These are phyloP conservation scores for Tetramorium simillimum DNA, from an alignment of 1,140 invertebrate species.

Conservation along the genomic window DNA sequence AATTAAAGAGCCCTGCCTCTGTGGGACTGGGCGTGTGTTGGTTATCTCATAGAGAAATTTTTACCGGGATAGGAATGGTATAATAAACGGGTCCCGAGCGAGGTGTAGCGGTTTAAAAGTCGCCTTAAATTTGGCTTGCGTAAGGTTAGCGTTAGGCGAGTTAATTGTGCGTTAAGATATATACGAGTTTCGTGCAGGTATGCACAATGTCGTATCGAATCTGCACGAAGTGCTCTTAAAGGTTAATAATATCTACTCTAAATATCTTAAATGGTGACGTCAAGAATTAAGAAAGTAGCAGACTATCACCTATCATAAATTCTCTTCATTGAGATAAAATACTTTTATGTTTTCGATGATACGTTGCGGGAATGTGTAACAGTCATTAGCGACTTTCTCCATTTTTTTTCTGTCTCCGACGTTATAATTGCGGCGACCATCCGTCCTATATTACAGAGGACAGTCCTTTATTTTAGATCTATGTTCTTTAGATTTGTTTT, in stretches of 20 bases:
- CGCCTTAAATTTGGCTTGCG: slow-evolving; percentile 43
- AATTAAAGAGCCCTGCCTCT: slow-evolving; percentile 18
- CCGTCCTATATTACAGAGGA: no score
- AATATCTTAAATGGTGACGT: background rate
- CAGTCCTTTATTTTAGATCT: no score
- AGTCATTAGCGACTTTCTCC: background rate
- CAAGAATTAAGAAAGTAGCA: background rate
- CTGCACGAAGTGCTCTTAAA: background rate
- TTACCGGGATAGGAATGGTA: slow-evolving; percentile 27
- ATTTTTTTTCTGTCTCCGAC: background rate
- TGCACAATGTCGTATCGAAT: background rate
- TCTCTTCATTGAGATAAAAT: background rate
- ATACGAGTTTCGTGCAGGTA: slow-evolving; percentile 14
- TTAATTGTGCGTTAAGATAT: slow-evolving; percentile 36
- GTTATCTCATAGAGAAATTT: background rate
- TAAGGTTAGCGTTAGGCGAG: slow-evolving; percentile 29
- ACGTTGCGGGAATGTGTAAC: background rate
- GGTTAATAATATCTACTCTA: background rate
- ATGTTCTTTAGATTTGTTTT: no score
- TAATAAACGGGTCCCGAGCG: slow-evolving; percentile 14
- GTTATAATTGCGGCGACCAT: background rate
- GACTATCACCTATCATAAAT: background rate
- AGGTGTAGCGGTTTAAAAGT: slow-evolving; percentile 16
- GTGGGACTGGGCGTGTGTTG: background rate
- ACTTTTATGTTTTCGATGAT: background rate